Percentiles rank a stretch among this genome's conserved stretches.
These are phyloP conservation scores for Hydrotaea diabolus DNA, from an alignment of 2,888 invertebrate genomes.

Conservation along the genomic window DNA sequence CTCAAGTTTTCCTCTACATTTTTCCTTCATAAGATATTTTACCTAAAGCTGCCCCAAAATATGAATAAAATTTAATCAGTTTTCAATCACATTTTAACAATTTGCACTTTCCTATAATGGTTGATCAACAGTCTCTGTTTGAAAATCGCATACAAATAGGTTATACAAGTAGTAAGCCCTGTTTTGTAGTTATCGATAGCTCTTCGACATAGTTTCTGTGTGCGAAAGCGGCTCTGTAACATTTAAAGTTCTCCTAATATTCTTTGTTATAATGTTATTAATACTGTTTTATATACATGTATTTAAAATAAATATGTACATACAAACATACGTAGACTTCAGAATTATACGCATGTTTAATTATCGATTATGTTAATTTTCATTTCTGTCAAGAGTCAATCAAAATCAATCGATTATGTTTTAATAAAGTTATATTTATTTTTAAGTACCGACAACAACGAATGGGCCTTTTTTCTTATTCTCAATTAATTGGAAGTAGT, in stretches of 20 bases:
- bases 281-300: slow-evolving; percentile 10
- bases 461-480: no score
- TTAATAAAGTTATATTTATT: slow-evolving; percentile 60
- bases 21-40: neutral
- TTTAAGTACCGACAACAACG: slow-evolving; percentile 51
- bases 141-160: neutral
- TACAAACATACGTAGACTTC: neutral
- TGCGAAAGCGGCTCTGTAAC: neutral
- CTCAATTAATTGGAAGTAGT: no score
- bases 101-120: neutral
- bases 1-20: neutral
- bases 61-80: no score
- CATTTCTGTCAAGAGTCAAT: slow-evolving; percentile 54
- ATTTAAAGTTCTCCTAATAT: neutral
- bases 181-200: neutral
- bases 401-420: slow-evolving; percentile 21
- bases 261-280: slow-evolving; percentile 7
- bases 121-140: neutral
- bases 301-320: slow-evolving; percentile 6
- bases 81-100: neutral
- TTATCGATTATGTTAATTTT: slow-evolving; percentile 58
- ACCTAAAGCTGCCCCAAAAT: slow-evolving; percentile 36
- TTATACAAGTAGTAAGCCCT: neutral
- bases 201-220: neutral
- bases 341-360: slow-evolving; percentile 3